Evolutionary conservation across 1,140 invertebrate genomes (phyloP).

Genomic region (Drosophila melanogaster): Release_6_plus_ISO1_MT NT_033779.5:6078501-6079000

Average conservation of each 20-base stretch:
- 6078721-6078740: not conserved
- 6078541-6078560: not conserved
- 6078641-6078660: too few relatives aligned
- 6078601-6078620: constrained; percentile 17
- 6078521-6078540: not conserved
- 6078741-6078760: too few relatives aligned
- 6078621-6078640: not conserved
- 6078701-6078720: not conserved
- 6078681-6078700: too few relatives aligned
- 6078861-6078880: constrained; percentile 71
- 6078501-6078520: not conserved
- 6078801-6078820: not conserved
- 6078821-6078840: not conserved
- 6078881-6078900: constrained; percentile 36
- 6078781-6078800: constrained; percentile 55
- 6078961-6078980: constrained; percentile 50
- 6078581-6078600: constrained; percentile 34
- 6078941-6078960: not conserved
- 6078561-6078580: constrained; percentile 50
- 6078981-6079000: constrained; percentile 54
- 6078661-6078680: too few relatives aligned
- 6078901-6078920: constrained; percentile 17
- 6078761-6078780: too few relatives aligned
- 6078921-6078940: not conserved
- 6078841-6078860: constrained; percentile 54